Evolutionary conservation across 2,113 vertebrate species (phyloP).

Genomic region (Indicator maculatus): DNA sequence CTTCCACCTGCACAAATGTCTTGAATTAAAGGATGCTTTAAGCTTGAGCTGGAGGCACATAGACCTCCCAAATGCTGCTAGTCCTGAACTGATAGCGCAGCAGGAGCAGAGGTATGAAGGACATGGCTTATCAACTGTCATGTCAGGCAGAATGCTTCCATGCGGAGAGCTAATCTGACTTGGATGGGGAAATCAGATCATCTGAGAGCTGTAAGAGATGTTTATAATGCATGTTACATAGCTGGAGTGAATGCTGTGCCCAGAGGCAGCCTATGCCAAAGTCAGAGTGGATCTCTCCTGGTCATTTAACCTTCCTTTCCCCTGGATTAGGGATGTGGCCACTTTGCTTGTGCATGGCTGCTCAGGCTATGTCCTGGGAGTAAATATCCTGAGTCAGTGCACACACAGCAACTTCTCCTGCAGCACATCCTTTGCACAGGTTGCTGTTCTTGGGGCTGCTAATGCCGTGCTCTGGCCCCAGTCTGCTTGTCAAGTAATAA

Average conservation of each 20-base stretch:
- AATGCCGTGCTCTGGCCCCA: neutral
- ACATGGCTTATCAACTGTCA: neutral
- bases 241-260: neutral
- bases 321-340: accelerated
- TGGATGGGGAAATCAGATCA: neutral
- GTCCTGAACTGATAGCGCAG: neutral
- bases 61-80: neutral
- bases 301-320: neutral
- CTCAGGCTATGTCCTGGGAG: neutral
- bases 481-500: neutral
- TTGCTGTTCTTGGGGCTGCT: neutral
- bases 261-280: neutral
- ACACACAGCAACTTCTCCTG: neutral
- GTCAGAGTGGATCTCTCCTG: neutral
- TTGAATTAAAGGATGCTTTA: neutral
- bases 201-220: neutral
- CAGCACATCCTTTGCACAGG: neutral
- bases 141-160: accelerated
- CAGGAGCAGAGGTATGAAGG: neutral
- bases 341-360: neutral
- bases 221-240: neutral
- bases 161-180: neutral
- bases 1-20: neutral
- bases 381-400: accelerated
- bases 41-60: neutral